phyloP scores from a whole-genome alignment of 2,113 vertebrate genomes.

The Hymenochirus boettgeri region DNA sequence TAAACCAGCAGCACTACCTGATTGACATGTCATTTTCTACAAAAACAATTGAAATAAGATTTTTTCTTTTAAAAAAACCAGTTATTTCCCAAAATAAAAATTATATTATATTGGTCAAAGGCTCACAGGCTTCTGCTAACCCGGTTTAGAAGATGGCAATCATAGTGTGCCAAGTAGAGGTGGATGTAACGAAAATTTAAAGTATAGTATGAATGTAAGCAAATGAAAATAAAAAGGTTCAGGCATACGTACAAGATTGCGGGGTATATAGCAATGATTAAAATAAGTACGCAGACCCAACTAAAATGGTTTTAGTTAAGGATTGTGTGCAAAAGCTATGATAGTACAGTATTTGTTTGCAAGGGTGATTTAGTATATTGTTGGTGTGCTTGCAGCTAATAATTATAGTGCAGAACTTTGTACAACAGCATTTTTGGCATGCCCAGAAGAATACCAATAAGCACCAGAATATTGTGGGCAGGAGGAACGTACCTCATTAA shows the following conservation, averaged over 20 bases:
- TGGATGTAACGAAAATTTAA: background rate
- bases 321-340: background rate
- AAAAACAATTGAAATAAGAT: conserved; percentile 23
- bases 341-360: background rate
- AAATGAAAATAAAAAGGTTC: background rate
- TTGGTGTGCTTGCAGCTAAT: background rate
- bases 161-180: background rate
- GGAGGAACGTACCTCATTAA: conserved; percentile 11
- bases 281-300: background rate
- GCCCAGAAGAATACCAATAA: conserved; percentile 2
- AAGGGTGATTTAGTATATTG: background rate
- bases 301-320: background rate
- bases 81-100: conserved; percentile 20
- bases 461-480: conserved; percentile 34
- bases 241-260: background rate
- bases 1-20: background rate
- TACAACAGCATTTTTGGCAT: background rate
- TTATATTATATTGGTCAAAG: conserved; percentile 25
- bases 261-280: background rate
- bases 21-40: conserved; percentile 22
- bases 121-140: conserved; percentile 26
- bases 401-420: conserved; percentile 9
- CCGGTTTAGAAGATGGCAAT: conserved; percentile 8
- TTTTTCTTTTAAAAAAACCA: conserved; percentile 6
- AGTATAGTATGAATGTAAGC: background rate